Percentiles rank a stretch among this genome's conserved stretches.
These are phyloP conservation scores for Phalacrocorax brasilianus DNA, from an alignment of 2,113 vertebrate genomes.

Conservation along the genomic window DNA sequence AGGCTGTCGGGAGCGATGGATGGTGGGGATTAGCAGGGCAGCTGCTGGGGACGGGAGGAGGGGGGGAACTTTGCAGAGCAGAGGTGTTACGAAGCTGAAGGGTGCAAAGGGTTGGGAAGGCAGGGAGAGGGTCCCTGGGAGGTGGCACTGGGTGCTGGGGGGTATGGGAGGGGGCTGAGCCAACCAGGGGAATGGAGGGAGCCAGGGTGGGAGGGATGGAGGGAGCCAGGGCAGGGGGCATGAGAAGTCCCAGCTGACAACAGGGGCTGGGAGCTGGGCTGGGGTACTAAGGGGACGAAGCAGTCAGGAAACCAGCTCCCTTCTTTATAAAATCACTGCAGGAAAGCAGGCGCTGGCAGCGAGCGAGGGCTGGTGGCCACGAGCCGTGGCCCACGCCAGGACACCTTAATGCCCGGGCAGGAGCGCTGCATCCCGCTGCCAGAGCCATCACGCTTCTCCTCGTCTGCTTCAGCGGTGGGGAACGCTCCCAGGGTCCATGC, in stretches of 20 bases:
- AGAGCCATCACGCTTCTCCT: too few species aligned
- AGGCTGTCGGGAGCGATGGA: background rate
- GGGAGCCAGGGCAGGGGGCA: background rate
- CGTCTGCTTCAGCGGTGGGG: fast-evolving
- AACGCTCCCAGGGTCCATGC: fast-evolving
- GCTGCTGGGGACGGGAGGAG: background rate
- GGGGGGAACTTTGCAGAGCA: background rate
- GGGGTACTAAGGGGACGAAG: background rate
- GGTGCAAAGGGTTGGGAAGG: background rate
- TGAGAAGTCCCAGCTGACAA: background rate
- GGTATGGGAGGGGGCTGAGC: background rate
- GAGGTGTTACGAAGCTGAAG: background rate
- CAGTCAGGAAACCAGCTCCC: background rate
- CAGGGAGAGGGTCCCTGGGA: too few species aligned
- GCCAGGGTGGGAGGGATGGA: background rate
- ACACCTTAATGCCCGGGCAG: background rate
- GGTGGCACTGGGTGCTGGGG: background rate
- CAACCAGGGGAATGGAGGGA: background rate
- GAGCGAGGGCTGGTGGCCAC: background rate
- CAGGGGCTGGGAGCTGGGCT: background rate
- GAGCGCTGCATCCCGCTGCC: background rate
- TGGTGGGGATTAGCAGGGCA: background rate
- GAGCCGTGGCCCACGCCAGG: background rate
- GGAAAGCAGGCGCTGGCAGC: background rate
- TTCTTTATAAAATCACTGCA: background rate